Evolutionary conservation across 2,888 invertebrate species (phyloP), one percentile per base, ranked within the genome.

Genomic region (Eupithecia insigniata): DNA sequence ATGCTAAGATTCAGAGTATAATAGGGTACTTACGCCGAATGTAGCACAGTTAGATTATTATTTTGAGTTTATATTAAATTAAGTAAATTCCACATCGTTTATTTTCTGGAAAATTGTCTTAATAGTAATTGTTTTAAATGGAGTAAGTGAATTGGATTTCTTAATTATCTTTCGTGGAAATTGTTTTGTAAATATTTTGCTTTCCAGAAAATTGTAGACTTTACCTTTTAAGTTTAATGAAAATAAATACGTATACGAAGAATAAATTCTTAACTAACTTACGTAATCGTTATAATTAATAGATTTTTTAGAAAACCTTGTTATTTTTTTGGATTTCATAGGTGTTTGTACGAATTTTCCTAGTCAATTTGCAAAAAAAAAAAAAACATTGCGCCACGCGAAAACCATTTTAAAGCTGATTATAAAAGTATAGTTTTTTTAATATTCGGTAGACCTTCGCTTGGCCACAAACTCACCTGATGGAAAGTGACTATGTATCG

Each of bases 41-140:
- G 66, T 32, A 30, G 22, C 34, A 67, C 67, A 71, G 51, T 58
- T 55, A 66, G 64, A 74, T 76, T 70, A 81, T 82, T 79, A 78
- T 78, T 79, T 80, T 71, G 71, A 79, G n/a, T n/a, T n/a, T n/a
- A n/a, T n/a, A n/a, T n/a, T n/a, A n/a, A n/a, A n/a, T n/a, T n/a
- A n/a, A n/a, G 74, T 72, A 76, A 60, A 71, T 73, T 72, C 72
- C 79, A 65, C 51, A n/a, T 67, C 68, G 32, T 70, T 70, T 73
- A 70, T 70, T 69, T 69, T 39, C 69, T 71, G 68, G 68, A 61
- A 73, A 71, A 70, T 73, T 71, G 65, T 72, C 46, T 66, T 43
- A 64, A 73, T 64, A 58, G 71, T 66, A 71, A n/a, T 69, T 69
- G 74, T 71, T 65, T 61, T 51, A 61, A 66, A 67, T 73, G 66